These are phyloP conservation scores for Oegoconia quadripuncta DNA, from an alignment of 2,888 invertebrate species.

Conservation along the genomic window DNA sequence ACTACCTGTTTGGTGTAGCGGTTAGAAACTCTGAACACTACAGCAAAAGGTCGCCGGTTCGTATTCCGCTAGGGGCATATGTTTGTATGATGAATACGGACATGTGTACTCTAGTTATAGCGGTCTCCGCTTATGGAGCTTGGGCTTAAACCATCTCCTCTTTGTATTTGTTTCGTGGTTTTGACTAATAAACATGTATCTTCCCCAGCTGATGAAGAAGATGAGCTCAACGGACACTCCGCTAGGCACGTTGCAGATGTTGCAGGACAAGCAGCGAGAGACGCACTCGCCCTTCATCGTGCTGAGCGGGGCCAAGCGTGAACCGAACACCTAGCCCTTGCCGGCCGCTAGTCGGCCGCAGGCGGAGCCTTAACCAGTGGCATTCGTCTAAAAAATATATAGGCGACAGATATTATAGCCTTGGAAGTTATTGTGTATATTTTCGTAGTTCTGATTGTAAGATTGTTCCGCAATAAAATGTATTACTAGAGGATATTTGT, in stretches of 20 bases:
- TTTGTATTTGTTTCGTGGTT: no score
- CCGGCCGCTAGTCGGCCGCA: background rate
- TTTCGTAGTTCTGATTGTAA: no score
- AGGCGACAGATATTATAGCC: background rate
- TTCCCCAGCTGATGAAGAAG: conserved; percentile 90
- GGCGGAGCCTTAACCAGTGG: background rate
- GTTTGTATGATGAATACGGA: background rate
- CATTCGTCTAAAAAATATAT: no score
- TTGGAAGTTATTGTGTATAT: no score
- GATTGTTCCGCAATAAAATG: no score
- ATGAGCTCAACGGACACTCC: conserved; percentile 99
- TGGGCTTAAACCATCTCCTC: background rate
- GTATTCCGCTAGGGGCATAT: no score
- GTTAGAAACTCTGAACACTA: no score
- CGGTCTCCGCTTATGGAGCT: background rate
- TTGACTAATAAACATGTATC: conserved; percentile 4
- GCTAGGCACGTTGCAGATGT: conserved; percentile 93
- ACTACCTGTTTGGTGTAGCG: no score
- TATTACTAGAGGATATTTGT: no score
- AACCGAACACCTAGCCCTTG: conserved; percentile 35
- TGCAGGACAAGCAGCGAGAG: conserved; percentile 97
- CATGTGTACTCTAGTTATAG: background rate
- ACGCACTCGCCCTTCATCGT: conserved; percentile 95
- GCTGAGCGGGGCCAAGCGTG: conserved; percentile 90
- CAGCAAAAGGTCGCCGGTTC: no score